phyloP scores from a whole-genome alignment of 2,888 invertebrate species.

The Sphaerophoria taeniata region DNA sequence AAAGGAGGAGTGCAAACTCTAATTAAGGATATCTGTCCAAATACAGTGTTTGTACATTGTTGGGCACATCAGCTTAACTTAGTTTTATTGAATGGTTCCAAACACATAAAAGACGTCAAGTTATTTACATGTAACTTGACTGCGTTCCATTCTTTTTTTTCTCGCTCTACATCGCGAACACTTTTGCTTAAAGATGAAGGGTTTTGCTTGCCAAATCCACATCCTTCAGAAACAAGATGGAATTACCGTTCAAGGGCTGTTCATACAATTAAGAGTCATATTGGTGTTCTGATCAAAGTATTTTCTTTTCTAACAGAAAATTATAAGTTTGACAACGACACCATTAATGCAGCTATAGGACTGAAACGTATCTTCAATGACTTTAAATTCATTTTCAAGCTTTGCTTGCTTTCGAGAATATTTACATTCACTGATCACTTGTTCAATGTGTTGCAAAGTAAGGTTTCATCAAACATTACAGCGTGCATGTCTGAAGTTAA shows the following conservation, averaged over 20 bases:
- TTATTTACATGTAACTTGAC: not conserved
- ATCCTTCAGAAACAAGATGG: slow-evolving; percentile 9
- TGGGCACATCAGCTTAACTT: not conserved
- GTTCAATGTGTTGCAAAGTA: not conserved
- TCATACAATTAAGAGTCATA: not conserved
- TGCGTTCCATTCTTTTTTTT: slow-evolving; percentile 5
- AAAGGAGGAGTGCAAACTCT: too few relatives aligned
- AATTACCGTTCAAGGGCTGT: slow-evolving; percentile 16
- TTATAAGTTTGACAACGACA: too few relatives aligned
- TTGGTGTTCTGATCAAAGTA: not conserved
- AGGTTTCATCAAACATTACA: not conserved
- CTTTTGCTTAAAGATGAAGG: slow-evolving; percentile 3
- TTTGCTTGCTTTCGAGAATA: not conserved
- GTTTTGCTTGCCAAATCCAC: slow-evolving; percentile 3
- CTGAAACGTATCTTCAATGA: too few relatives aligned
- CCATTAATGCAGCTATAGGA: too few relatives aligned
- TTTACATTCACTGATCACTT: not conserved
- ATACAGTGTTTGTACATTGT: too few relatives aligned
- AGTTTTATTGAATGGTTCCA: not conserved
- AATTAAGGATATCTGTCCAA: too few relatives aligned
- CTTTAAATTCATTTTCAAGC: too few relatives aligned
- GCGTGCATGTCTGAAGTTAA: not conserved
- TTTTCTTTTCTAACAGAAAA: too few relatives aligned
- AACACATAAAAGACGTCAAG: slow-evolving; percentile 2
- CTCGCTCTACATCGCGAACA: slow-evolving; percentile 1